Base-by-base conservation (phyloP, 1,140 invertebrate species). In the Meloidogyne floridensis region DNA sequence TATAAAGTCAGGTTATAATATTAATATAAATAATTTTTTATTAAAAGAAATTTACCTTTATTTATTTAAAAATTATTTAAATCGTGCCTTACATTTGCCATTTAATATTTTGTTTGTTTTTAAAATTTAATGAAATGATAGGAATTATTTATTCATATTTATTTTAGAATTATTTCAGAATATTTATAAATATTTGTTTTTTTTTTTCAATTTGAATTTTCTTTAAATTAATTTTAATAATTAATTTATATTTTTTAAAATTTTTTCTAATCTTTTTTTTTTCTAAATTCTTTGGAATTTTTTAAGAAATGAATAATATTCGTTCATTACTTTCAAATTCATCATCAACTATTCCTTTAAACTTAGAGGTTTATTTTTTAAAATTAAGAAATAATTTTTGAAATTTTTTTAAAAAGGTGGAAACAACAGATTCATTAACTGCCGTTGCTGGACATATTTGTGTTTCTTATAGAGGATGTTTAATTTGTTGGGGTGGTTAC, bases 401-500 rank as follows among this genome's bases (percentile, higher is more conserved):
- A 65, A n/a, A 65, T 7, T 6, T n/a, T 5, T 2, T 8, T n/a
- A 13, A n/a, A 65, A 65, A 79, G 77, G n/a, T 79, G 71, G 77
- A 79, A n/a, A 79, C 77, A 10, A 79, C 77, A 3, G 77, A 79
- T 15, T 71, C 77, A 2, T 11, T 79, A 20, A 69, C 77, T 2
- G 65, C 77, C 43, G 59, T 79, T 13, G 77, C 77, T 47, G 77
- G 77, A 69, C 77, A 79, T 43, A n/a, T 79, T 43, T 79, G 77
- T 53, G 77, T 79, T 51, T 70, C 47, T 32, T 78, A 47, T 72
- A 71, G 11, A 79, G 77, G 77, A 43, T 79, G 77, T 79, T 47
- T 79, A 43, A 54, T 79, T 6, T 79, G 77, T 51, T 79, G 77
- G 77, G 77, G 77, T 47, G 77, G 77, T 11, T 79, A 79, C 42